Evolutionary conservation across 2,888 invertebrate species (phyloP), one percentile per base, ranked within the genome.

Genomic region (Calliopum simillimum): DNA sequence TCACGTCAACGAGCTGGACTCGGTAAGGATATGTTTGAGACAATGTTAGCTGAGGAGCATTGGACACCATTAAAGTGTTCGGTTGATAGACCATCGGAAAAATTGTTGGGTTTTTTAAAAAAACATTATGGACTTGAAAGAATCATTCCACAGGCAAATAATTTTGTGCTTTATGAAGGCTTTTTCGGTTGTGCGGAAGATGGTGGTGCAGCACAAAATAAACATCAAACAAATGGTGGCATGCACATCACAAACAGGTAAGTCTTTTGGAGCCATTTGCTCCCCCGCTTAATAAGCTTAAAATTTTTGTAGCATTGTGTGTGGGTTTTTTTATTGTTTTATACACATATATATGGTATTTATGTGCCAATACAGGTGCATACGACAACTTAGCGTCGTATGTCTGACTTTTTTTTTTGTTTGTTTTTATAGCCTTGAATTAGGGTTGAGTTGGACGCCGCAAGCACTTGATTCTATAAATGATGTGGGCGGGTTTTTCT

Each of bases 71-170:
- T 90, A 3, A 91, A 94, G 82, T 87, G 98, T 79, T 97, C 99
- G 0, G 93, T 98, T 74, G 98, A 99, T 86, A 90, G 95, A 51
- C 99, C 98, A 0, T 98, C 98, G 0, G 90, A 92, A 62, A 97
- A 97, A 84, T 92, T 98, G 80, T 88, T 95, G 76, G 90, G 90
- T 44, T 99, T 99, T 86, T 87, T 99, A 21, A 88, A 88, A 51
- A 95, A 95, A 83, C 94, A 97, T 85, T 98, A 96, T 85, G 89
- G 89, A 19, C 73, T 89, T 33, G 78, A 78, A 3, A 83, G 88
- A 25, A 90, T 91, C 19, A 90, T 96, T 75, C 92, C 93, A 53
- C 96, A 96, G 84, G 91, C 93, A 80, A 96, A 95, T 84, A 95
- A 96, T 84, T 96, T 94, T 86, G 95, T 95, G 46, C 91, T 96